These are phyloP conservation scores for Volucella bombylans DNA, from an alignment of 2,888 invertebrate genomes.

Conservation along the genomic window DNA sequence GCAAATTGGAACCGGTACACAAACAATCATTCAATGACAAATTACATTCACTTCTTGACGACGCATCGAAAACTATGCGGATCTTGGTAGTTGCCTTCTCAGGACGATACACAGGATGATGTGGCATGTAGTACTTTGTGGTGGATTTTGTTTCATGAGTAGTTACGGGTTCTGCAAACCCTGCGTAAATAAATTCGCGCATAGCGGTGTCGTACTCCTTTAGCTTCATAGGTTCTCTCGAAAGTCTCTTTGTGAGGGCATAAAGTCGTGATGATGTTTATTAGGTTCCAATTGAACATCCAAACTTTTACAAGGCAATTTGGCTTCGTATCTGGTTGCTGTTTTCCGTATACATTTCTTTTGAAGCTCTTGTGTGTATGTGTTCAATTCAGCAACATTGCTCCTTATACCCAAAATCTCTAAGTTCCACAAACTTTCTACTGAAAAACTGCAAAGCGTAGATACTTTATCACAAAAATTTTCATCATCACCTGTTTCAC, in stretches of 20 bases:
- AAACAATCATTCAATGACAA: slow-evolving; percentile 34
- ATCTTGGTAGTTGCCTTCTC: too few relatives aligned
- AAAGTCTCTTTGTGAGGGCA: slow-evolving; percentile 15
- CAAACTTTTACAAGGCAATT: slow-evolving; percentile 12
- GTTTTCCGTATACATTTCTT: slow-evolving; percentile 14
- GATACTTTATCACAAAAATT: not conserved
- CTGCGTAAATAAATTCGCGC: slow-evolving; percentile 10
- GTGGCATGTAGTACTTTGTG: not conserved
- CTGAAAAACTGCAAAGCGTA: slow-evolving; percentile 9
- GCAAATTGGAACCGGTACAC: slow-evolving; percentile 34
- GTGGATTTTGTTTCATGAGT: too few relatives aligned
- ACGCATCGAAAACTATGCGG: too few relatives aligned
- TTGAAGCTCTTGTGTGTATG: slow-evolving; percentile 22
- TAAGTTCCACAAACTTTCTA: slow-evolving; percentile 19
- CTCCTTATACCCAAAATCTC: slow-evolving; percentile 5
- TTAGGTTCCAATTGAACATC: slow-evolving; percentile 3
- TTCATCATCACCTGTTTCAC: not conserved
- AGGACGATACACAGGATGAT: slow-evolving; percentile 27
- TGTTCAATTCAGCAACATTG: not conserved
- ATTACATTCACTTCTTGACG: slow-evolving; percentile 9
- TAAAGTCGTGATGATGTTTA: slow-evolving; percentile 21
- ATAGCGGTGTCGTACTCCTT: slow-evolving; percentile 17
- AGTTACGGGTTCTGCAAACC: slow-evolving; percentile 7
- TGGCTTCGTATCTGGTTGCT: slow-evolving; percentile 12
- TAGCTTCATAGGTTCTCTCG: slow-evolving; percentile 20